Conservation (phyloP, 1,140 invertebrate species). For the Drosophila varians region DNA sequence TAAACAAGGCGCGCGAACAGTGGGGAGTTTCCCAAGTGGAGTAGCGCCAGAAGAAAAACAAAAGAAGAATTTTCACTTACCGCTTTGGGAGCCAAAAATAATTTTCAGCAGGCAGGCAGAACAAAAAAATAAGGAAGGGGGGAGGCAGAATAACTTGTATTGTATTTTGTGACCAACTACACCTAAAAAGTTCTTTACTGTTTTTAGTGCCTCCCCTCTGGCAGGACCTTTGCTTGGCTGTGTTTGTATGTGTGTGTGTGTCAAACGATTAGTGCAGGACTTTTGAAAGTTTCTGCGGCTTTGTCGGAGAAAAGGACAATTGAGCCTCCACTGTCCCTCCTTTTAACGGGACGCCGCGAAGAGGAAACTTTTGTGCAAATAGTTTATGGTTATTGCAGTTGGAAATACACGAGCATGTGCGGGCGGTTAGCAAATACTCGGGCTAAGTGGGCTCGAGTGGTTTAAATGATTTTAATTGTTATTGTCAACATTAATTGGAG, state of each 20-base stretch:
- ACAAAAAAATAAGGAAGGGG: constrained; percentile 4
- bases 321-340: constrained; percentile 34
- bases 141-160: constrained; percentile 43
- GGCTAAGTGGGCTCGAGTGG: constrained; percentile 38
- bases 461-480: constrained; percentile 76
- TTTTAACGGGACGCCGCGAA: constrained; percentile 64
- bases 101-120: constrained; percentile 20
- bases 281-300: constrained; percentile 75
- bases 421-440: neutral
- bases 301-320: constrained; percentile 34
- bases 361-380: constrained; percentile 72
- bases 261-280: constrained; percentile 71
- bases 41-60: constrained; percentile 26
- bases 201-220: constrained; percentile 2
- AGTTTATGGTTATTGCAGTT: constrained; percentile 75
- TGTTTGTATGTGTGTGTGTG: constrained; percentile 20
- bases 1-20: constrained; percentile 35
- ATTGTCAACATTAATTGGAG: constrained; percentile 67
- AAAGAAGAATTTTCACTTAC: constrained; percentile 29
- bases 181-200: constrained; percentile 59
- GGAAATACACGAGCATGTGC: constrained; percentile 11
- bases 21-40: constrained; percentile 7
- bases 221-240: neutral
- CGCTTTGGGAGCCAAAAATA: constrained; percentile 56
- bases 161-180: constrained; percentile 36